These are phyloP conservation scores for Trisateles emortualis DNA, from an alignment of 2,888 invertebrate species.

Conservation along the genomic window DNA sequence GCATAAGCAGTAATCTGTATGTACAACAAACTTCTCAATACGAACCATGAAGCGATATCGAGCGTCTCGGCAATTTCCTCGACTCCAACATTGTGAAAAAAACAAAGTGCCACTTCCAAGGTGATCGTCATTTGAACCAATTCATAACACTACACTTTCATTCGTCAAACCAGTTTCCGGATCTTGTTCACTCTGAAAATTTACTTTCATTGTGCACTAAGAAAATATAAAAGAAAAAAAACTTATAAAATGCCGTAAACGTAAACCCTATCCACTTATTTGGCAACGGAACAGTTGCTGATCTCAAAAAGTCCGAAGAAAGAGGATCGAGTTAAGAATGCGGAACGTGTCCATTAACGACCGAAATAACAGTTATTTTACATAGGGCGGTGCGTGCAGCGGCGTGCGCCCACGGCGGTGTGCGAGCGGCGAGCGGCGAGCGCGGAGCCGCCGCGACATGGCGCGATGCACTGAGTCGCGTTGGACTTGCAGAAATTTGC, in stretches of 20 bases:
- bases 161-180: slow-evolving; percentile 73
- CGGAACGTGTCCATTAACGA: slow-evolving; percentile 83
- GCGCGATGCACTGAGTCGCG: slow-evolving; percentile 85
- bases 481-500: slow-evolving; percentile 86
- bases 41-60: slow-evolving; percentile 80
- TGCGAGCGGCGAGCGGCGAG: slow-evolving; percentile 68
- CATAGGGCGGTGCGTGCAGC: slow-evolving; percentile 76
- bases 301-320: slow-evolving; percentile 56
- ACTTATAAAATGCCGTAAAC: slow-evolving; percentile 58
- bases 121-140: slow-evolving; percentile 69
- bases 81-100: slow-evolving; percentile 77
- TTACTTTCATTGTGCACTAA: slow-evolving; percentile 72
- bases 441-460: slow-evolving; percentile 85
- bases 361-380: slow-evolving; percentile 85
- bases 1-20: slow-evolving; percentile 21
- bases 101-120: slow-evolving; percentile 61
- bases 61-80: slow-evolving; percentile 78
- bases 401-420: slow-evolving; percentile 68
- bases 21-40: slow-evolving; percentile 46
- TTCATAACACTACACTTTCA: slow-evolving; percentile 79
- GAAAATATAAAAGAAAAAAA: slow-evolving; percentile 65
- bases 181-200: slow-evolving; percentile 73
- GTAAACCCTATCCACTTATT: slow-evolving; percentile 61
- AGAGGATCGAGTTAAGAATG: slow-evolving; percentile 75
- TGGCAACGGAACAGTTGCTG: slow-evolving; percentile 54